Conservation (phyloP, 2,113 vertebrate genomes). For the Protomyctophum bolini region DNA sequence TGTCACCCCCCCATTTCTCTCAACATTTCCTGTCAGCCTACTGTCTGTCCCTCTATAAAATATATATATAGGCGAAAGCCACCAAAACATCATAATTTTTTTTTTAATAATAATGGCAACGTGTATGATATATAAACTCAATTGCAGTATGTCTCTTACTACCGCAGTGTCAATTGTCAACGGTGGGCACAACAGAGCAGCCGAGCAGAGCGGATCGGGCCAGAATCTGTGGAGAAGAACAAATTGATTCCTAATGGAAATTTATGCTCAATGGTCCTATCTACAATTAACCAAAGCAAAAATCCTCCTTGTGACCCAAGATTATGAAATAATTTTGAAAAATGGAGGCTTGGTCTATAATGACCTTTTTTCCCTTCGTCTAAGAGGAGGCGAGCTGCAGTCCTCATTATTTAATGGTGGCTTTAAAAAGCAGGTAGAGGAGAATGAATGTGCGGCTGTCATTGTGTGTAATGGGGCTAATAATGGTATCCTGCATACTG, state of each 20-base stretch:
- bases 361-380: slow-evolving; percentile 74
- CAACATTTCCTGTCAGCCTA: no score
- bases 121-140: background rate
- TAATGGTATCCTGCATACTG: slow-evolving; percentile 75
- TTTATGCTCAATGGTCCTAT: slow-evolving; percentile 70
- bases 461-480: slow-evolving; percentile 82
- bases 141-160: background rate
- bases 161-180: slow-evolving; percentile 8
- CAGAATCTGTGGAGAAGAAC: slow-evolving; percentile 54
- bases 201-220: slow-evolving; percentile 35
- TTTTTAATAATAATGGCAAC: background rate
- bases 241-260: slow-evolving; percentile 76
- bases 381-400: slow-evolving; percentile 50
- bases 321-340: slow-evolving; percentile 82
- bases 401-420: slow-evolving; percentile 76
- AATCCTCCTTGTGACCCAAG: slow-evolving; percentile 69
- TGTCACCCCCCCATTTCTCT: no score
- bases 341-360: slow-evolving; percentile 73
- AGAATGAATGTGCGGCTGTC: slow-evolving; percentile 80
- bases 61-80: no score
- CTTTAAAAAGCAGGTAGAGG: slow-evolving; percentile 80
- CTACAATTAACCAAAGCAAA: slow-evolving; percentile 79
- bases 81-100: no score
- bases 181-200: slow-evolving; percentile 34
- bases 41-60: no score